These are phyloP conservation scores for Bombus breviceps DNA, from an alignment of 1,140 invertebrate genomes.

Conservation along the genomic window DNA sequence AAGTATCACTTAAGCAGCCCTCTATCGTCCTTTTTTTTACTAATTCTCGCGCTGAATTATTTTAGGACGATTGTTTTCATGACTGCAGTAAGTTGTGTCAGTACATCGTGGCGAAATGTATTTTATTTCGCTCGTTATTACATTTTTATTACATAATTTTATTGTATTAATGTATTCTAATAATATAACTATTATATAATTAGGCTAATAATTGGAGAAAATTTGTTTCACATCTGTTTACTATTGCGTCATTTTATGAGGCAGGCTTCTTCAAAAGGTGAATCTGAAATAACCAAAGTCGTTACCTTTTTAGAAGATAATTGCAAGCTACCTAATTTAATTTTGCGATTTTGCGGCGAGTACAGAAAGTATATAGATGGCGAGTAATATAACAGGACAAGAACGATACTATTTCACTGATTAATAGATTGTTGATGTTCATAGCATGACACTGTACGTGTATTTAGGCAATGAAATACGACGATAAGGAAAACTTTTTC, in stretches of 20 bases:
- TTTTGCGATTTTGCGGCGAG: neutral
- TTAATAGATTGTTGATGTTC: neutral
- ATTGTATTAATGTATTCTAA: no score
- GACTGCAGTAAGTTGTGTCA: no score
- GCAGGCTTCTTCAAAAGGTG: neutral
- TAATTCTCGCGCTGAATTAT: neutral
- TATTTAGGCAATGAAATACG: neutral
- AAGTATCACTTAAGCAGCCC: neutral
- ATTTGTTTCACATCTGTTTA: no score
- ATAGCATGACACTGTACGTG: neutral
- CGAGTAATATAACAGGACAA: neutral
- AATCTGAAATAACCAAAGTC: neutral
- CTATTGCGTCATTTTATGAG: neutral
- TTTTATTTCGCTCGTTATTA: no score
- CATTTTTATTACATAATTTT: no score
- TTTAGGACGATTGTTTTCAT: neutral
- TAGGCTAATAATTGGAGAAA: no score
- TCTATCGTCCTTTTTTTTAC: neutral
- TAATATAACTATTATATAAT: no score
- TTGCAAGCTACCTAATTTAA: neutral
- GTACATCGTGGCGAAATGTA: no score
- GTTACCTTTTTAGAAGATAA: neutral
- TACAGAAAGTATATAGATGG: neutral
- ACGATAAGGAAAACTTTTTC: neutral
- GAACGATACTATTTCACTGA: neutral